Base-by-base conservation (phyloP, 2,888 invertebrate species). In the Ectemnius lituratus region DNA sequence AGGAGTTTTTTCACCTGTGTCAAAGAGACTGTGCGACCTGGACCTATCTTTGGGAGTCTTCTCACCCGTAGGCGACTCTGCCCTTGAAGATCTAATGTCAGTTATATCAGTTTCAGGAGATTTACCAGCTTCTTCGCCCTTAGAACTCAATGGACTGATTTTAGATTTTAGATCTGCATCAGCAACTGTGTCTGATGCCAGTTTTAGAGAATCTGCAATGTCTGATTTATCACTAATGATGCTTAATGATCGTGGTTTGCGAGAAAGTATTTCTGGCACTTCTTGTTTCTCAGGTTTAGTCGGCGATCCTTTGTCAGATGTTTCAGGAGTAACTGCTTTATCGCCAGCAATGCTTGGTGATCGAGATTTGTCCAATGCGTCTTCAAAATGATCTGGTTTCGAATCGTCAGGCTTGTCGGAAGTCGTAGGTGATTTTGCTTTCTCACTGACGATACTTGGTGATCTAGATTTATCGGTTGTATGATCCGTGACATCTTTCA, bases 21-120 rank as follows among this genome's bases (percentile, higher is more conserved):
- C 89, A 49, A 84, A 86, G 8, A 88, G 75, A 62, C 89, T 90
- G 5, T 88, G 87, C 0, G 90, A 88, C 59, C 88, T 84, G 2
- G 89, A 89, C 70, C 87, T 76, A 62, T 87, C 87, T 57, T 82
- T 87, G 0, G 85, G 81, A 4, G 81, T 81, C 70, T 80, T 84
- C 2, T 67, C 67, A 2, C 69, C 73, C 4, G 63, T n/a, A n/a
- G 71, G 72, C n/a, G 73, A 70, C 57, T 27, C 62, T 14, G 58
- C 72, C 16, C 56, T 37, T 3, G 76, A 67, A 2, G 52, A 68
- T 63, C 68, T 66, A 5, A 46, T 58, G 16, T 65, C 73, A n/a
- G n/a, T 18, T 4, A 16, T 8, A 8, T n/a, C 27, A n/a, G 47
- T 14, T 52, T 62, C 37, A 6, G n/a, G 11, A 11, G 45, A 11